Percentiles rank a stretch among this genome's conserved stretches.
Evolutionary conservation across 1,140 invertebrate species (phyloP).

Genomic region (Trichogramma pretiosum): DNA sequence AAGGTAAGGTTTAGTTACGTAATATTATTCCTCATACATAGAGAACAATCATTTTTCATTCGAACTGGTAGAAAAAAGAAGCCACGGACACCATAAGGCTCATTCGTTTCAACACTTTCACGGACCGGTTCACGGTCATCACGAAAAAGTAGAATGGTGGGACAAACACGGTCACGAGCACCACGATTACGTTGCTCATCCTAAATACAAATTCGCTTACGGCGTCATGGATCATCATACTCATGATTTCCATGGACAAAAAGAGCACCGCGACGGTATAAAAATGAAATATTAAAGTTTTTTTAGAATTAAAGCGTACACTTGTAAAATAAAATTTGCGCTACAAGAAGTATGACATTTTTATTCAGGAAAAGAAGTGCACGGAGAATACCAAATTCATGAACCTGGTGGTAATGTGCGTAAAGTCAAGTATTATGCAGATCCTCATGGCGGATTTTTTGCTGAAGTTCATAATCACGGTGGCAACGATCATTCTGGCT

Average conservation of each 20-base stretch:
- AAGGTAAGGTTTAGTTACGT: constrained; percentile 9
- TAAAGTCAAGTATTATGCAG: constrained; percentile 35
- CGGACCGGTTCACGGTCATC: constrained; percentile 25
- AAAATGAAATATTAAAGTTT: not conserved
- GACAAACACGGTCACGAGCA: constrained; percentile 27
- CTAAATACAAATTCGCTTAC: constrained; percentile 31
- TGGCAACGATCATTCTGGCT: constrained; percentile 26
- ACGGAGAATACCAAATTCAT: constrained; percentile 32
- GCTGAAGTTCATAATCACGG: constrained; percentile 39
- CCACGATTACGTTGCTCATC: constrained; percentile 31
- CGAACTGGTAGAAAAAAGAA: not conserved
- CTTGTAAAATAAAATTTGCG: not conserved
- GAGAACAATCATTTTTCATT: too few relatives aligned
- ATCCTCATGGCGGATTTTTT: constrained; percentile 32
- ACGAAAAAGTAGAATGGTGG: constrained; percentile 24
- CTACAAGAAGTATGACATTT: not conserved
- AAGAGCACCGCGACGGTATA: constrained; percentile 31
- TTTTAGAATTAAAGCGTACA: too few relatives aligned
- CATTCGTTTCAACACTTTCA: constrained; percentile 28
- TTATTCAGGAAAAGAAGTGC: constrained; percentile 23
- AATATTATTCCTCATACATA: too few relatives aligned
- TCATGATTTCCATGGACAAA: constrained; percentile 33
- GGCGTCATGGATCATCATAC: constrained; percentile 35
- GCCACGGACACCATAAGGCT: constrained; percentile 15
- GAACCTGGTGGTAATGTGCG: constrained; percentile 37